phyloP scores from a whole-genome alignment of 2,888 invertebrate species.

The Leptopilina drosophilae region DNA sequence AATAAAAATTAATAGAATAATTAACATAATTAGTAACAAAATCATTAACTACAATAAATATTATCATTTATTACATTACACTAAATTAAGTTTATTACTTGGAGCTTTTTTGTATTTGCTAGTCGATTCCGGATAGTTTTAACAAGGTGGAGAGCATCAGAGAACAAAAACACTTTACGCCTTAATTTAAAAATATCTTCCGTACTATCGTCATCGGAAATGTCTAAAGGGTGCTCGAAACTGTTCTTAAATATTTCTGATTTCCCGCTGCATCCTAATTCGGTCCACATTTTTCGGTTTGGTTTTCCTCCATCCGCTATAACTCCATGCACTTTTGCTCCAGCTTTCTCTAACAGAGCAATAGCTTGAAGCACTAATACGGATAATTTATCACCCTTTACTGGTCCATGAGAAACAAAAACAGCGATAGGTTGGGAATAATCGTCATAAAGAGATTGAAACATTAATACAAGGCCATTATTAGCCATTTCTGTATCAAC shows the following conservation, averaged over 20 bases:
- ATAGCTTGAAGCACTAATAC: conserved; percentile 45
- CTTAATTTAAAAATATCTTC: no score
- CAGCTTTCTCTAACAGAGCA: conserved; percentile 45
- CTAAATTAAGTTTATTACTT: not conserved
- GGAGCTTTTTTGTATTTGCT: no score
- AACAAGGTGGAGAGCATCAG: conserved; percentile 48
- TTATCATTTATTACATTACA: no score
- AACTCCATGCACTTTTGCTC: conserved; percentile 52
- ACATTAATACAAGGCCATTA: conserved; percentile 56
- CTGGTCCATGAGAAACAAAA: conserved; percentile 51
- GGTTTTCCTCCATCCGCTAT: conserved; percentile 52
- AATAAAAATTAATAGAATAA: not conserved
- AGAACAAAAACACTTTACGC: no score
- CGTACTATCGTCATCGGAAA: no score
- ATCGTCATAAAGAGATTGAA: conserved; percentile 48
- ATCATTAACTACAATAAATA: not conserved
- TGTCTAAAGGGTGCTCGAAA: no score
- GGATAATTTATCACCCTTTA: conserved; percentile 44
- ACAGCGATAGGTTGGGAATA: conserved; percentile 55
- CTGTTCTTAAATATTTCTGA: no score
- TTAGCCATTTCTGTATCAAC: conserved; percentile 48
- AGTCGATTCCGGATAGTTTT: conserved; percentile 55
- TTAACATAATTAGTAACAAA: not conserved
- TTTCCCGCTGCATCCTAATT: conserved; percentile 45
- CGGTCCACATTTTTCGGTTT: conserved; percentile 50